Percentiles rank a stretch among this genome's conserved stretches.
phyloP scores from a whole-genome alignment of 53 echinoderm and acorn worm species.

The Antedon mediterranea region DNA sequence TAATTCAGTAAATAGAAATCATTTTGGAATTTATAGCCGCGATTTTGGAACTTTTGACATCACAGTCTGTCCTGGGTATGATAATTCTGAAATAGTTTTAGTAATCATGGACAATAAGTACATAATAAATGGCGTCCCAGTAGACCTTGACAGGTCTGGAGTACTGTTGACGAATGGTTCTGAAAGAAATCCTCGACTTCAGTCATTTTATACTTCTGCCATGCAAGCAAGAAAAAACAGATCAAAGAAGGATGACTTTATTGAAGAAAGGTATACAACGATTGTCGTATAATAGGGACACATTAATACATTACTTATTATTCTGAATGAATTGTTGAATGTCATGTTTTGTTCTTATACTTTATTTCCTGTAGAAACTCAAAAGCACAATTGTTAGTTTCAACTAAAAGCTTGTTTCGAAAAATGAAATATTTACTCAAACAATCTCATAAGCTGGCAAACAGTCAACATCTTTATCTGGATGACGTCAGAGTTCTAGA shows the following conservation, averaged over 20 bases:
- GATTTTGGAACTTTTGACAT: background rate
- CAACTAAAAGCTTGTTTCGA: background rate
- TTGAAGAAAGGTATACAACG: background rate
- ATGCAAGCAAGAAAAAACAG: background rate
- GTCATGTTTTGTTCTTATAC: no score
- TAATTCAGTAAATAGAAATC: no score
- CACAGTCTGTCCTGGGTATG: background rate
- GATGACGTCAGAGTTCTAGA: background rate
- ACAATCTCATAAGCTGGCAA: background rate
- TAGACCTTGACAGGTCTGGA: background rate
- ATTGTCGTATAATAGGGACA: background rate
- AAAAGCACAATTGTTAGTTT: background rate
- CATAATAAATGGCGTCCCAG: background rate
- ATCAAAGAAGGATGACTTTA: background rate
- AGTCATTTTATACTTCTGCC: background rate
- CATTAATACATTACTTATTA: no score
- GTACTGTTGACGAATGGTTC: background rate
- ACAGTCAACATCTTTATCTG: background rate
- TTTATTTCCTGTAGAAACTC: no score
- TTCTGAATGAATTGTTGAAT: no score
- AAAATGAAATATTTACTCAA: background rate
- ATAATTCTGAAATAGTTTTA: background rate
- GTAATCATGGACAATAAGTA: background rate
- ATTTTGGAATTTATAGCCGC: background rate
- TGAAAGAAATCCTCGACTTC: background rate